A percentile compares a stretch with the other conserved stretches of the same genome.
Evolutionary conservation across 2,888 invertebrate genomes (phyloP).

Genomic region (Pyralis farinalis): DNA sequence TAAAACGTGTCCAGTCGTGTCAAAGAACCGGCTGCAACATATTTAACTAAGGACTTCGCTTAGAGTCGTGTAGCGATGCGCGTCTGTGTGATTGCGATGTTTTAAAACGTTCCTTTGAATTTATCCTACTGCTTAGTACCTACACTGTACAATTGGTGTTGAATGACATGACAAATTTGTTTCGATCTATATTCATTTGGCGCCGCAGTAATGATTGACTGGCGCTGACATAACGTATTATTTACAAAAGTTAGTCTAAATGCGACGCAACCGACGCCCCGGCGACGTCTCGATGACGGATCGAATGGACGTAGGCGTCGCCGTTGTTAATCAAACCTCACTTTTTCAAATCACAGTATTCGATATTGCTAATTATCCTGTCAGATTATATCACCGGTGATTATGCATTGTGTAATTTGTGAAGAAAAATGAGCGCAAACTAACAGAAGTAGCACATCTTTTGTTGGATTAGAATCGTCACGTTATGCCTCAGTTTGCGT

Average conservation of each 20-base stretch:
- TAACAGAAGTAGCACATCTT: slow-evolving; percentile 60
- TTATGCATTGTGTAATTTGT: slow-evolving; percentile 48
- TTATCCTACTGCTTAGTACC: no score
- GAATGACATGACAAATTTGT: slow-evolving; percentile 38
- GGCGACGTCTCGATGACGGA: slow-evolving; percentile 36
- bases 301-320: slow-evolving; percentile 38
- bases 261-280: slow-evolving; percentile 3
- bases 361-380: slow-evolving; percentile 48
- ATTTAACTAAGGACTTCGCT: no score
- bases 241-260: slow-evolving; percentile 11
- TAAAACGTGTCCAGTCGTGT: no score
- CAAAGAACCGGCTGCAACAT: no score
- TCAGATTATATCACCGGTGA: slow-evolving; percentile 49
- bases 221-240: slow-evolving; percentile 38
- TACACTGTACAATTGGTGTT: no score
- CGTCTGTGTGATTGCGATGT: no score
- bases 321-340: slow-evolving; percentile 41
- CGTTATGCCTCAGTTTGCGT: slow-evolving; percentile 50
- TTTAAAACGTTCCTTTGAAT: no score
- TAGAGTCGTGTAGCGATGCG: no score
- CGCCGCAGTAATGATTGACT: slow-evolving; percentile 27
- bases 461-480: slow-evolving; percentile 50
- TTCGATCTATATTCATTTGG: slow-evolving; percentile 42
- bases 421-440: slow-evolving; percentile 46
- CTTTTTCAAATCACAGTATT: slow-evolving; percentile 26